Base-by-base conservation (phyloP, 2,113 vertebrate species). In the Thryonomys swinderianus region DNA sequence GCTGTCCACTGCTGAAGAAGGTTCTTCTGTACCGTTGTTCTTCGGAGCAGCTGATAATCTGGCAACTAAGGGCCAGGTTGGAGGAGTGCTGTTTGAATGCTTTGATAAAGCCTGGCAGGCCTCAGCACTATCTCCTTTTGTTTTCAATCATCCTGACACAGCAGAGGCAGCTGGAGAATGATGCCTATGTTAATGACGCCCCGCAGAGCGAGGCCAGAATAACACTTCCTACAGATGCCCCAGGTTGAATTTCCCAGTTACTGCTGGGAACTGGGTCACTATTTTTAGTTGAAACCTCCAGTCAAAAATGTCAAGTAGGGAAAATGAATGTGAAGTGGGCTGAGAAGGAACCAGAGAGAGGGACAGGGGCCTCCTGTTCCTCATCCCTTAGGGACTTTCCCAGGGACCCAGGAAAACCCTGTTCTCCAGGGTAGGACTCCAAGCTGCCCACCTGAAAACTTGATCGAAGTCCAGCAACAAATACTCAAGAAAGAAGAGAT, bases 131-230 rank as follows among this genome's bases (percentile, higher is more conserved):
- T 88, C 74, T 96, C 71, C 86, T 57, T 96, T 71, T 90, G 94
- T 96, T 95, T 96, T 94, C 96, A 97, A 76, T 97, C 95, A 96
- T 88, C 79, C 82, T 94, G 95, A 94, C 85, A 67, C n/a, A n/a
- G 85, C 82, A 48, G 57, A 67, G 78, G 93, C 87, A 94, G 93
- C 91, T 82, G 80, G 37, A 81, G 93, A 96, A 57, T 80, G 90
- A 92, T 57, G 79, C 1, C 1, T 82, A 88, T 93, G 89, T 78
- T 96, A 95, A 96, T 93, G 86, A 95, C 1, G 16, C 67, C 86
- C 86, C 16, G 13, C 55, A 62, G 91, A 95, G 88, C n/a, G 51
- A 92, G 61, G 88, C 64, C 55, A 53, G 61, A 92, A 45, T 59
- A 91, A 95, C 32, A 27, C 48, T 69, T 85, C 79, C 79, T 90